Percentiles rank a stretch among this genome's conserved stretches.
Conservation (phyloP, 2,888 invertebrate genomes). For the Byasa hedistus region DNA sequence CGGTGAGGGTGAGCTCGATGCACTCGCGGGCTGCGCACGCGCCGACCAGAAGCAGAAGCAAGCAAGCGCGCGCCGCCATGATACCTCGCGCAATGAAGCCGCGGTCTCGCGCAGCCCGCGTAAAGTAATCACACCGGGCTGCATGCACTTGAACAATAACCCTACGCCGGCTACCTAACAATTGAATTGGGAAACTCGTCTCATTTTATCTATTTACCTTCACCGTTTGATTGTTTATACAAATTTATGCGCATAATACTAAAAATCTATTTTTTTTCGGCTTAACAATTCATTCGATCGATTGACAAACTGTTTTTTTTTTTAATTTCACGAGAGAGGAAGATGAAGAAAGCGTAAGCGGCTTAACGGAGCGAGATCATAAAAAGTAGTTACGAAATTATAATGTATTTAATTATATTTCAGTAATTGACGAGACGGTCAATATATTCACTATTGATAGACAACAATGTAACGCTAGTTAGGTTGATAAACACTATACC, state of each 20-base stretch:
- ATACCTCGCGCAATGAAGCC: slow-evolving; percentile 57
- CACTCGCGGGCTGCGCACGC: slow-evolving; percentile 61
- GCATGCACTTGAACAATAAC: slow-evolving; percentile 41
- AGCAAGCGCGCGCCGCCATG: slow-evolving; percentile 73
- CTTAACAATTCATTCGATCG: slow-evolving; percentile 1
- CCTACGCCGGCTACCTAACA: slow-evolving; percentile 40
- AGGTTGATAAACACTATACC: too few relatives aligned
- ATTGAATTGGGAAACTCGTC: slow-evolving; percentile 38
- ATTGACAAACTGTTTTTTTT: too few relatives aligned
- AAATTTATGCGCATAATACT: slow-evolving; percentile 29
- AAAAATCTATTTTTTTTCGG: slow-evolving; percentile 5
- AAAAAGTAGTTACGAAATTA: too few relatives aligned
- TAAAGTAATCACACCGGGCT: slow-evolving; percentile 31
- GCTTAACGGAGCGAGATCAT: too few relatives aligned
- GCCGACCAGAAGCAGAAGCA: slow-evolving; percentile 48
- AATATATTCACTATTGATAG: too few relatives aligned
- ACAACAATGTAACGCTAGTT: too few relatives aligned
- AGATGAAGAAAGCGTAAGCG: too few relatives aligned
- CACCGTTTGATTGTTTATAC: slow-evolving; percentile 18
- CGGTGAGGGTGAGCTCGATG: slow-evolving; percentile 65
- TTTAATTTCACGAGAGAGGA: too few relatives aligned
- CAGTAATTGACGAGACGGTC: too few relatives aligned
- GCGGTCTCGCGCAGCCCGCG: slow-evolving; percentile 38
- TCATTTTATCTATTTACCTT: slow-evolving; percentile 28
- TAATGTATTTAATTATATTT: too few relatives aligned